These are phyloP conservation scores for Maylandia zebra DNA, from an alignment of 2,113 vertebrate species.

Conservation along the genomic window DNA sequence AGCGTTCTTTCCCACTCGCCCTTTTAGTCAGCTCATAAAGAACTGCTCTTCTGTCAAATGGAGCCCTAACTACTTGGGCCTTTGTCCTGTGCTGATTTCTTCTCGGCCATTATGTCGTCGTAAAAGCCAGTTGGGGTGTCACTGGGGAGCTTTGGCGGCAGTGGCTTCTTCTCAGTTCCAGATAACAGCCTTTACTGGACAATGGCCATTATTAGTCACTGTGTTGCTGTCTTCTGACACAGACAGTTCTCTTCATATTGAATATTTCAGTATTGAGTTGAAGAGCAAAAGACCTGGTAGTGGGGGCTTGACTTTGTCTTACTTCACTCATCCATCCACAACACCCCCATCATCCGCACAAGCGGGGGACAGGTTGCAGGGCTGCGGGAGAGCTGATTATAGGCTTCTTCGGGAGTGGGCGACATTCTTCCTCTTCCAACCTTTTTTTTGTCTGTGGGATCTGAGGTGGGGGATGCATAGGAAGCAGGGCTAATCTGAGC, in stretches of 20 bases:
- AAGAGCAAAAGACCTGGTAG: background rate
- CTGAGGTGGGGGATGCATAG: conserved; percentile 5
- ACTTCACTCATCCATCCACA: background rate
- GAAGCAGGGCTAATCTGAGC: conserved; percentile 37
- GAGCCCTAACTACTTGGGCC: background rate
- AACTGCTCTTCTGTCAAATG: background rate
- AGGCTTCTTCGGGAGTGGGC: conserved; percentile 38
- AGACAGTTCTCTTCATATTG: background rate
- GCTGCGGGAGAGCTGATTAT: conserved; percentile 47
- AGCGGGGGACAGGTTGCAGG: conserved; percentile 29
- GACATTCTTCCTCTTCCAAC: conserved; percentile 24
- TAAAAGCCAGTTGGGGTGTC: background rate
- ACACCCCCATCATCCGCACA: background rate
- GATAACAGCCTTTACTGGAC: background rate
- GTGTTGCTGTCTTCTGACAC: background rate
- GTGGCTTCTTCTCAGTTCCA: background rate
- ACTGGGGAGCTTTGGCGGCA: background rate
- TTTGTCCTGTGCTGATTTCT: conserved; percentile 6
- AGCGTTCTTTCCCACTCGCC: background rate
- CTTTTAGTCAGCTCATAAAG: background rate
- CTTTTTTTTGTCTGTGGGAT: conserved; percentile 38
- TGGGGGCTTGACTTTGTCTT: background rate
- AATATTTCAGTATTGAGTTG: background rate
- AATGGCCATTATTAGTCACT: background rate
- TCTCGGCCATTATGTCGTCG: background rate